Conservation (phyloP, 2,113 vertebrate genomes). For the Orthonyx spaldingii region DNA sequence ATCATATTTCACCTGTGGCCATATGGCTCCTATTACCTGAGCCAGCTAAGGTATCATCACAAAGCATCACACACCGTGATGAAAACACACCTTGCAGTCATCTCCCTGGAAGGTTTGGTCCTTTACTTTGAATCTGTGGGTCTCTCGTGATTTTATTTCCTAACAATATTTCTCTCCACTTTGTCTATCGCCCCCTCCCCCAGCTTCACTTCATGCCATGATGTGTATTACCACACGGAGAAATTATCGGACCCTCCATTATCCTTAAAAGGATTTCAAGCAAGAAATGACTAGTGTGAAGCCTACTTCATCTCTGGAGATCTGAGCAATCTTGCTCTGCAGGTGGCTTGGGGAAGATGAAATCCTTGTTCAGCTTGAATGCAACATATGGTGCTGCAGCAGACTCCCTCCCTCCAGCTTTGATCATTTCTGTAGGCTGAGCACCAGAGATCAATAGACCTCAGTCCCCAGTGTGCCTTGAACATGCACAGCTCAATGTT, state of each 20-base stretch:
- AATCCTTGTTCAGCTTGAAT: neutral
- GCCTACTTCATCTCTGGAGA: conserved; percentile 3
- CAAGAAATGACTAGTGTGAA: neutral
- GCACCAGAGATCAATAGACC: neutral
- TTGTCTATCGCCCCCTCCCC: fast-evolving
- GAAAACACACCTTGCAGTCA: neutral
- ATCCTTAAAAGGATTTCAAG: neutral
- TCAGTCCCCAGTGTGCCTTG: neutral
- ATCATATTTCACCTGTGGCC: neutral
- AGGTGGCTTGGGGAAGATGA: neutral
- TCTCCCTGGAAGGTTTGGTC: neutral
- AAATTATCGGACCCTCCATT: neutral
- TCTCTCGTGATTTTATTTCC: neutral
- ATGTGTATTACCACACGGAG: neutral
- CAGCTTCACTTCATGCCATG: neutral
- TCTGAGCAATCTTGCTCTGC: conserved; percentile 11
- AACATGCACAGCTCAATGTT: neutral
- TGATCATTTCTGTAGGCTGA: neutral
- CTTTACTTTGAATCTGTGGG: neutral
- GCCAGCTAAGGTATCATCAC: neutral
- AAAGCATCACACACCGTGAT: neutral
- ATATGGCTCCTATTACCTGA: neutral
- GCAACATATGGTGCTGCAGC: neutral
- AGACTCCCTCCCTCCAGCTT: neutral
- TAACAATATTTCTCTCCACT: neutral